A percentile compares a stretch with the other conserved stretches of the same genome.
Evolutionary conservation across 2,888 invertebrate species (phyloP).

Genomic region (Drosophila differens): DNA sequence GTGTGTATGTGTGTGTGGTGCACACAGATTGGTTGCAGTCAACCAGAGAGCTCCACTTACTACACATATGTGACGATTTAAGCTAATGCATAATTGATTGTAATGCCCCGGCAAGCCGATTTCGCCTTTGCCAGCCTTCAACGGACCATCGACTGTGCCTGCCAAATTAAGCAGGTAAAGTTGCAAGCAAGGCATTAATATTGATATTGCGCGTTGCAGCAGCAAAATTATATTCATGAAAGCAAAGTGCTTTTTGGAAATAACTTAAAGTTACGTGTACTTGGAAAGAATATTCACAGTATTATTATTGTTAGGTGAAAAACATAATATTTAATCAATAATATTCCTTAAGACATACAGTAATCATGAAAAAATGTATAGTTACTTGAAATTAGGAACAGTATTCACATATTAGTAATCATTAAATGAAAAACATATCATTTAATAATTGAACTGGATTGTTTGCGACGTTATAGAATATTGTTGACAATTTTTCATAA

Average conservation of each 20-base stretch:
- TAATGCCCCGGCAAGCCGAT: constrained; percentile 63
- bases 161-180: constrained; percentile 59
- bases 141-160: constrained; percentile 30
- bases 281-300: not conserved
- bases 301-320: not conserved
- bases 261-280: not conserved
- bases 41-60: constrained; percentile 33
- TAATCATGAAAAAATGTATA: not conserved
- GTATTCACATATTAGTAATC: not conserved
- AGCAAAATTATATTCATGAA: constrained; percentile 25
- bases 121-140: constrained; percentile 52
- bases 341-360: not conserved
- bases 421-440: not conserved
- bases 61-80: constrained; percentile 69
- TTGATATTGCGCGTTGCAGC: constrained; percentile 39
- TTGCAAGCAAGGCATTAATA: constrained; percentile 40
- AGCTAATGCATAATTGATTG: constrained; percentile 74
- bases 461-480: not conserved
- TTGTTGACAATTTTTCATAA: not conserved
- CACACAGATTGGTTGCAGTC: constrained; percentile 45
- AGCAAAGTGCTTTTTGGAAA: not conserved
- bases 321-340: not conserved
- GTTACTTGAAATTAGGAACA: not conserved
- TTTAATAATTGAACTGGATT: not conserved
- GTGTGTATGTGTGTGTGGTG: not conserved